Conservation (phyloP, 2,888 invertebrate genomes). For the Sipha maydis region DNA sequence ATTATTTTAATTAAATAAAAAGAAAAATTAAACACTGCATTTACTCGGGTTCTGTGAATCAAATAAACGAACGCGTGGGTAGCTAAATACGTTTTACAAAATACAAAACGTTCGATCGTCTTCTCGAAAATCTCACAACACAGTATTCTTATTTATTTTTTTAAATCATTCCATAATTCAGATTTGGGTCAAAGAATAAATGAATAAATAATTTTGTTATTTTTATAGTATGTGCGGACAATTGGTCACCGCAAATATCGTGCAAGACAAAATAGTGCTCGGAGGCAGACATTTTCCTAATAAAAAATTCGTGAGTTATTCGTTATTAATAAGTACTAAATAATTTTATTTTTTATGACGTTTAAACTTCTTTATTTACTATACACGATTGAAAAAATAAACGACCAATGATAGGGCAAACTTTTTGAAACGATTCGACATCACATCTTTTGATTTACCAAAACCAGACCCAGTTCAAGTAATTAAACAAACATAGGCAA, state of each 20-base stretch:
- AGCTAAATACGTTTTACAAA: neutral
- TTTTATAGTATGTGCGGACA: constrained; percentile 27
- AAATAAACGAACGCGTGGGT: neutral
- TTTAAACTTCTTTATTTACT: neutral
- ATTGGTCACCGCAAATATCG: constrained; percentile 74
- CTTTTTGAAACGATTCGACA: constrained; percentile 68
- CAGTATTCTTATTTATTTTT: neutral
- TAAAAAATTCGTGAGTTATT: constrained; percentile 67
- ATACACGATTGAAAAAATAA: constrained; percentile 64
- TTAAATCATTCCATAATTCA: neutral
- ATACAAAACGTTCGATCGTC: neutral
- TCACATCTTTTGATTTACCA: too few relatives aligned
- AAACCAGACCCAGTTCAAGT: too few relatives aligned
- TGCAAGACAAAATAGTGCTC: constrained; percentile 88
- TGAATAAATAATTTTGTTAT: neutral
- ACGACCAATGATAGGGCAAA: constrained; percentile 71
- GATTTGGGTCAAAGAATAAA: neutral
- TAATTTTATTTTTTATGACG: neutral
- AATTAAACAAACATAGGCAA: too few relatives aligned
- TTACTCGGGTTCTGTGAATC: neutral
- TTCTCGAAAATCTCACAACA: neutral
- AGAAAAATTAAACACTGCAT: neutral
- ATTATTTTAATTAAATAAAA: neutral
- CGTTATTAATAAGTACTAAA: constrained; percentile 32
- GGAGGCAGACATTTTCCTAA: constrained; percentile 82